Evolutionary conservation across 2,888 invertebrate genomes (phyloP), one percentile per base, ranked within the genome.

Genomic region (Drosophila fulvimacula): DNA sequence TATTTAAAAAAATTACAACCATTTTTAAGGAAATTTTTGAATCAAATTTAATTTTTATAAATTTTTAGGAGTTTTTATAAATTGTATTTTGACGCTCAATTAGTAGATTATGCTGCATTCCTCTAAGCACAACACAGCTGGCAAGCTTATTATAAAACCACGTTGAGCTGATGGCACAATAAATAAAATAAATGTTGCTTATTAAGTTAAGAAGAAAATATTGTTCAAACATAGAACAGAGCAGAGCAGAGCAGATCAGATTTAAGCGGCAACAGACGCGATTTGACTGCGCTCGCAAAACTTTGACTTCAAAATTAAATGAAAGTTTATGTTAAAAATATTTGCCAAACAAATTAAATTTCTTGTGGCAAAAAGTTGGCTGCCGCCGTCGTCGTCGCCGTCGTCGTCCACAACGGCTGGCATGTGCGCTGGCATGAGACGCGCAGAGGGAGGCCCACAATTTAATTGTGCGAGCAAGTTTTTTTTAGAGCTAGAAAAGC

Each of bases 401-500:
- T 13, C 41, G 3, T 44, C 64, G 56, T 46, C 48, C 58, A 51
- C 63, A 64, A 32, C 38, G 39, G 3, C 17, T 24, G 27, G 24
- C 5, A 9, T 24, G 52, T 13, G 38, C 41, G 21, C 5, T 3
- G 41, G 55, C 30, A 34, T 30, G 19, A 17, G 21, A 21, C 32
- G 32, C 34, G 32, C 38, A 53, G n/a, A 32, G 4, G 34, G 48
- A 44, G 41, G 63, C 34, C 24, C 41, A 7, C 62, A 30, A 75
- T 65, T 76, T 79, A 76, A 79, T 76, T 79, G 79, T 75, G 79
- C 44, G 71, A 63, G 67, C 74, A 75, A 75, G 38, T 76, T 63
- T 68, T 34, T 63, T 32, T 27, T 24, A 52, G 36, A 46, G 64
- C 64, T 78, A 64, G 74, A 77, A 73, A 69, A 76, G 69, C 56